Conservation (phyloP, 2,113 vertebrate species). For the Tragelaphus imberbis region DNA sequence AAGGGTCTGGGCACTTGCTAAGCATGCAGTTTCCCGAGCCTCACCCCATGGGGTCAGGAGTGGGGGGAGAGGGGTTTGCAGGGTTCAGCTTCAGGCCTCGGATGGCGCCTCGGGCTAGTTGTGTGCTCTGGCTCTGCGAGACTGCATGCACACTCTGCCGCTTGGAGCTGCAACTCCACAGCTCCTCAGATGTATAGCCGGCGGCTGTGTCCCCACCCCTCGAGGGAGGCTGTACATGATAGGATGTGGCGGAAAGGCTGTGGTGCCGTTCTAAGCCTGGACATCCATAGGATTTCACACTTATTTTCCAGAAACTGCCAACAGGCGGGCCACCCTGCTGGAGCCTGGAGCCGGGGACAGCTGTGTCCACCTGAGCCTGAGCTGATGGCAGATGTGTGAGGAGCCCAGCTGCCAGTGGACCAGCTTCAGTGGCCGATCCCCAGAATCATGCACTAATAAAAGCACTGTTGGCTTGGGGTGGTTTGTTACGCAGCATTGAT, state of each 20-base stretch:
- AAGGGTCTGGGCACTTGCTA: background rate
- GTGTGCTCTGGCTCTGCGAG: background rate
- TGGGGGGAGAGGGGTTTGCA: background rate
- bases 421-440: background rate
- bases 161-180: background rate
- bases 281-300: background rate
- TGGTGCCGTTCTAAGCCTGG: background rate
- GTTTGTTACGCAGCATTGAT: rapidly evolving
- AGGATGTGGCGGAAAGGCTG: background rate
- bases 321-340: background rate
- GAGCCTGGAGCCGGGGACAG: background rate
- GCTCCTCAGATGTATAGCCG: background rate
- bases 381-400: background rate
- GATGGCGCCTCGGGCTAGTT: rapidly evolving
- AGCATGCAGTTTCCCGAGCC: background rate
- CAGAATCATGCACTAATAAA: background rate
- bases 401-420: background rate
- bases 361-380: background rate
- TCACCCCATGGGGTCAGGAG: background rate
- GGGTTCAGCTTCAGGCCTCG: background rate
- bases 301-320: background rate
- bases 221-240: rapidly evolving
- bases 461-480: background rate
- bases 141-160: background rate
- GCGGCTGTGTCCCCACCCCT: background rate